Conservation (phyloP, 2,797 vertebrate species). For the Hozukius guyotensis region DNA sequence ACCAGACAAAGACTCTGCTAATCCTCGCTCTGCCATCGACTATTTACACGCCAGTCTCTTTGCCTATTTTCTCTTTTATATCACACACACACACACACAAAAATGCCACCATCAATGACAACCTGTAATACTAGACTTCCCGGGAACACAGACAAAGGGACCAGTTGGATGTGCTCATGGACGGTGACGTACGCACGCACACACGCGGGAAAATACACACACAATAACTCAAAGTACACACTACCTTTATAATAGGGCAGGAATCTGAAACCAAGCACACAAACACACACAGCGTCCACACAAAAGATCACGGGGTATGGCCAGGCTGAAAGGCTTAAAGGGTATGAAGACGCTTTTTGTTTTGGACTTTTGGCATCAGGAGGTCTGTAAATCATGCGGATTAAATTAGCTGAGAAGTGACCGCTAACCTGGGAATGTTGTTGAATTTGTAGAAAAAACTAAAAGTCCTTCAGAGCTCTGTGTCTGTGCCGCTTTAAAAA, state of each 20-base stretch:
- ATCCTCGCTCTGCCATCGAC: constrained; percentile 39
- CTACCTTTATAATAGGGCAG: constrained; percentile 41
- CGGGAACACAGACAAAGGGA: constrained; percentile 58
- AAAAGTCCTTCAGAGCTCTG: neutral
- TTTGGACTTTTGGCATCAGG: constrained; percentile 43
- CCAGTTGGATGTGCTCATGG: constrained; percentile 29
- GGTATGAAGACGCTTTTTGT: constrained; percentile 47
- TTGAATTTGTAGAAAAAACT: neutral
- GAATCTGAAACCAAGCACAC: constrained; percentile 63
- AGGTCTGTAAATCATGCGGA: constrained; percentile 38
- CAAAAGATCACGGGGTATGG: constrained; percentile 49
- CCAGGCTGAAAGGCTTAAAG: constrained; percentile 31
- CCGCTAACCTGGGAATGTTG: constrained; percentile 12
- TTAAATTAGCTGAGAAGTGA: constrained; percentile 4
- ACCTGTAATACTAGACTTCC: constrained; percentile 63
- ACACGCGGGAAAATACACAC: neutral
- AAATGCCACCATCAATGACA: constrained; percentile 31
- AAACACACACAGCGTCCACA: constrained; percentile 30
- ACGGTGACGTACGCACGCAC: constrained; percentile 16
- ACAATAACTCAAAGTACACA: constrained; percentile 22
- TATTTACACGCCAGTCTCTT: constrained; percentile 23
- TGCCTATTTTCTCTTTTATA: constrained; percentile 29
- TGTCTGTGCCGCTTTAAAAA: rapidly evolving
- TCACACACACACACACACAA: neutral
- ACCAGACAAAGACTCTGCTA: constrained; percentile 61